phyloP scores from a whole-genome alignment of 2,797 vertebrate genomes.

The Sebastolobus alascanus region DNA sequence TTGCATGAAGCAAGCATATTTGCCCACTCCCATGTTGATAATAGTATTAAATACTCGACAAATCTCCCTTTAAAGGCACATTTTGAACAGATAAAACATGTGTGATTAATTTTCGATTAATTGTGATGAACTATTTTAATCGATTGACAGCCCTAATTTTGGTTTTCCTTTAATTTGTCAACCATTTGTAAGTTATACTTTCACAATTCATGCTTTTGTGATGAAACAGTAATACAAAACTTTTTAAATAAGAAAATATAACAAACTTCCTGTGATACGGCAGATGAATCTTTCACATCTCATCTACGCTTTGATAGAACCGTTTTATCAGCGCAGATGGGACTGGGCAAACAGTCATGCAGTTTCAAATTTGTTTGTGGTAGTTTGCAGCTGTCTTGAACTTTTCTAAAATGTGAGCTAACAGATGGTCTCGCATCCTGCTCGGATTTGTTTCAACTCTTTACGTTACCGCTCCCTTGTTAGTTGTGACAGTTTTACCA shows the following conservation, averaged over 20 bases:
- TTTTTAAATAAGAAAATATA: not conserved
- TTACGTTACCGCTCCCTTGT: not conserved
- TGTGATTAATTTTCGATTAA: too few relatives aligned
- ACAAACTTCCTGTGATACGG: not conserved
- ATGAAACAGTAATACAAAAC: not conserved
- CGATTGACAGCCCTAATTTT: too few relatives aligned
- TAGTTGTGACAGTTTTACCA: not conserved
- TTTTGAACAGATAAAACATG: too few relatives aligned
- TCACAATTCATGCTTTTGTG: not conserved
- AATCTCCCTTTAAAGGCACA: too few relatives aligned
- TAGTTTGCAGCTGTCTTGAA: not conserved
- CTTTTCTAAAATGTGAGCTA: not conserved
- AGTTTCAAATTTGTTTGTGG: not conserved
- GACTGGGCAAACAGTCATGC: not conserved
- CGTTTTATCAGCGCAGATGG: not conserved
- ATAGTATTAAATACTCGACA: too few relatives aligned
- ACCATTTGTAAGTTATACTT: not conserved
- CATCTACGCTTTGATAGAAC: not conserved
- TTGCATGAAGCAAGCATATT: too few relatives aligned
- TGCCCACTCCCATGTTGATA: too few relatives aligned
- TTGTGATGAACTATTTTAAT: too few relatives aligned
- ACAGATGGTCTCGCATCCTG: not conserved
- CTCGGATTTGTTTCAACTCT: slow-evolving; percentile 1
- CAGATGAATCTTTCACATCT: not conserved
- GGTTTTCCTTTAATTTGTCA: too few relatives aligned